These are phyloP conservation scores for Chrysemys picta DNA, from an alignment of 2,113 vertebrate genomes.

Conservation along the genomic window DNA sequence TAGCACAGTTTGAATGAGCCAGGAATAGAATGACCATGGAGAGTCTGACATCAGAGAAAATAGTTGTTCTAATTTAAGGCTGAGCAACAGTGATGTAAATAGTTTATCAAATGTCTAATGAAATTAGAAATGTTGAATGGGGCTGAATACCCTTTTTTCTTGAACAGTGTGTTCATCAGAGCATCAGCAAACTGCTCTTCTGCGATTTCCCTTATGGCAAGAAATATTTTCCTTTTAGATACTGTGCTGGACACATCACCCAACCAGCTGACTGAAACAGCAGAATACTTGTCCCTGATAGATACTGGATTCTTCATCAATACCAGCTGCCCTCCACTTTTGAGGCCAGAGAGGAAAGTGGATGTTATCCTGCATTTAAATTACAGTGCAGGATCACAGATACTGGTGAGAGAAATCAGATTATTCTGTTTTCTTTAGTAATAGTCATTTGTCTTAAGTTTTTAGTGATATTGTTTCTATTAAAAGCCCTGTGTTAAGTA, in stretches of 20 bases:
- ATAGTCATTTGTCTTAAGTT: not conserved
- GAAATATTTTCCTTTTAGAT: conserved; percentile 62
- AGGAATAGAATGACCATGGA: not conserved
- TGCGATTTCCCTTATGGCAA: not conserved
- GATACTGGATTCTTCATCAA: conserved; percentile 85
- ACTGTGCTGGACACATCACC: conserved; percentile 76
- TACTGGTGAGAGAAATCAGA: conserved; percentile 66
- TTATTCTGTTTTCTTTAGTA: not conserved
- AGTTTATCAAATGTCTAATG: not conserved
- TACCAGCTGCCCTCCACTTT: conserved; percentile 78
- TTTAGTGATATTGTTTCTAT: not conserved
- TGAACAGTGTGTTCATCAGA: not conserved
- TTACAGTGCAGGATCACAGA: conserved; percentile 81
- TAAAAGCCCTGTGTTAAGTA: not conserved
- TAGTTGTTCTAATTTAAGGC: not conserved
- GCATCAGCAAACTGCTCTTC: not conserved
- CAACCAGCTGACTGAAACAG: conserved; percentile 79
- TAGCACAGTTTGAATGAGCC: not conserved
- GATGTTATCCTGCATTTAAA: conserved; percentile 84
- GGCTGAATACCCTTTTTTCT: not conserved
- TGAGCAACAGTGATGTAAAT: not conserved
- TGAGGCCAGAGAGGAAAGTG: conserved; percentile 79
- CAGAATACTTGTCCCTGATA: conserved; percentile 75
- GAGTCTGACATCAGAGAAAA: not conserved
- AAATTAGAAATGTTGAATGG: not conserved